These are phyloP conservation scores for Ophion costatus DNA, from an alignment of 2,888 invertebrate species.

Conservation along the genomic window DNA sequence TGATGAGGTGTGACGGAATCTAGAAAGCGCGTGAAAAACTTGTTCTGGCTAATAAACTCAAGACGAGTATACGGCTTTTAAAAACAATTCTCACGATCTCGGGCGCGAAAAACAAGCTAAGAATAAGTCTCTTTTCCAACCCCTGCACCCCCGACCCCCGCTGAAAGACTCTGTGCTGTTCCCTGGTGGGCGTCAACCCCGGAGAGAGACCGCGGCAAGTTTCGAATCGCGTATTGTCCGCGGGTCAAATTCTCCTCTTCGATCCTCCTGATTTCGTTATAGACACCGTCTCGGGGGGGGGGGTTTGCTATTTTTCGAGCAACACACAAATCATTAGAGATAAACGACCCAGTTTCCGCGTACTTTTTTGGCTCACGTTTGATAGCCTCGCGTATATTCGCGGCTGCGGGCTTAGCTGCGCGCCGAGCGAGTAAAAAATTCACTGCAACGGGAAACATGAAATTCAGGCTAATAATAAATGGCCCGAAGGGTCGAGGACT, in stretches of 20 bases:
- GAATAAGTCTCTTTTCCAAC: constrained; percentile 71
- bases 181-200: constrained; percentile 45
- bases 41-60: constrained; percentile 63
- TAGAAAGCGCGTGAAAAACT: constrained; percentile 38
- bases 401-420: background rate
- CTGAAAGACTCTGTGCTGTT: constrained; percentile 72
- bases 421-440: background rate
- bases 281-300: background rate
- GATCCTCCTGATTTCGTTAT: constrained; percentile 18
- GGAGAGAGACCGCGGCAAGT: background rate
- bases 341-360: constrained; percentile 31
- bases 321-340: constrained; percentile 12
- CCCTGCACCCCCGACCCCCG: background rate
- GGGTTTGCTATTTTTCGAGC: background rate
- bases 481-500: background rate
- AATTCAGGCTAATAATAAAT: background rate
- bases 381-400: background rate
- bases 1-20: background rate
- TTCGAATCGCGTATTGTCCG: background rate
- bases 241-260: constrained; percentile 4
- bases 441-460: background rate
- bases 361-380: constrained; percentile 15
- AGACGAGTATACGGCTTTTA: constrained; percentile 71
- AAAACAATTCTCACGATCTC: constrained; percentile 74
- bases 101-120: constrained; percentile 72